A percentile compares a stretch with the other conserved stretches of the same genome.
phyloP scores from a whole-genome alignment of 2,797 vertebrate genomes.

The Paguma larvata region DNA sequence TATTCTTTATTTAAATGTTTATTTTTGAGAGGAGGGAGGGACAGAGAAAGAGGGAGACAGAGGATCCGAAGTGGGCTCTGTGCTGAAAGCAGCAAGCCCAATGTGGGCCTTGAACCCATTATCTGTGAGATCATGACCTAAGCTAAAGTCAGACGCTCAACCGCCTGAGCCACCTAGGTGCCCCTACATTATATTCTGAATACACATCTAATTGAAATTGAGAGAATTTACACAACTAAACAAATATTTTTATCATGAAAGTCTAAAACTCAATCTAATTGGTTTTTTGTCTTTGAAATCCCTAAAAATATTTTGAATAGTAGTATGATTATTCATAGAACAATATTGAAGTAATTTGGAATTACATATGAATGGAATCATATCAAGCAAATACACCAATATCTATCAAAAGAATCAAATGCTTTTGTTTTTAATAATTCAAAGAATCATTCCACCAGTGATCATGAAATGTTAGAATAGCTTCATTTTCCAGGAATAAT shows the following conservation, averaged over 20 bases:
- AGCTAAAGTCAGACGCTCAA: too few species aligned
- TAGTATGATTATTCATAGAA: slow-evolving; percentile 21
- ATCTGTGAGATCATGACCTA: too few species aligned
- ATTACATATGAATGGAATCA: neutral
- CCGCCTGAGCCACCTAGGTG: too few species aligned
- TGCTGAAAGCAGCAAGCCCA: too few species aligned
- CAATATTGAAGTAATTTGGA: neutral
- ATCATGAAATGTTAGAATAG: slow-evolving; percentile 6
- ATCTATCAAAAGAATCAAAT: slow-evolving; percentile 27
- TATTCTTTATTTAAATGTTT: too few species aligned
- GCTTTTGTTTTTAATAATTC: neutral
- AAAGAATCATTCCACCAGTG: neutral
- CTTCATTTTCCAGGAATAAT: slow-evolving; percentile 9
- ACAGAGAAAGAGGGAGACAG: too few species aligned
- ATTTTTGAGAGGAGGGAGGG: too few species aligned
- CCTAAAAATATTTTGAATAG: neutral
- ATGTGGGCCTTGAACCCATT: too few species aligned
- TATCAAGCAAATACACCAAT: neutral
- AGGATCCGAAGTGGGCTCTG: too few species aligned
- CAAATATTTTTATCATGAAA: neutral
- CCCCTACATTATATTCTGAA: neutral
- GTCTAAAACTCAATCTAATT: neutral
- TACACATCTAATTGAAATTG: neutral
- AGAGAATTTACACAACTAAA: neutral
- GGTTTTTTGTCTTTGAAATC: neutral